Percentiles rank a stretch among this genome's conserved stretches.
Conservation (phyloP, 2,113 vertebrate species). For the Colaptes auratus region DNA sequence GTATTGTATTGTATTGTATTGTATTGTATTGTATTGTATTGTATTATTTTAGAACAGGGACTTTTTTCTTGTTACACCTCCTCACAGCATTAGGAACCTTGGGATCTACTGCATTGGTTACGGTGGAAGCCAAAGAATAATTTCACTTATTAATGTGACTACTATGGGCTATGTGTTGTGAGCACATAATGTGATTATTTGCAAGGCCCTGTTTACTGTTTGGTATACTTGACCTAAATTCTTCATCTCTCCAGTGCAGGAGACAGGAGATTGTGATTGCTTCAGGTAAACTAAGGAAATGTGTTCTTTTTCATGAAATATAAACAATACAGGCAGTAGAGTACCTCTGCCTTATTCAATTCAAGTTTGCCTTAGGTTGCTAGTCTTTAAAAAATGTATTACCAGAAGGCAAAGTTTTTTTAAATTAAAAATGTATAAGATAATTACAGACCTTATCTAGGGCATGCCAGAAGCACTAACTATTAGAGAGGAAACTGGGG, state of each 20-base stretch:
- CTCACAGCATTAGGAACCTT: background rate
- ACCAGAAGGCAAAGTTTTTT: background rate
- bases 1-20: too few relatives aligned
- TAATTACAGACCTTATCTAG: slow-evolving; percentile 1
- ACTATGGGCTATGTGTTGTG: background rate
- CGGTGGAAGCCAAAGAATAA: background rate
- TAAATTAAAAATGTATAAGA: slow-evolving; percentile 15
- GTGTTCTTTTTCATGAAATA: slow-evolving; percentile 22
- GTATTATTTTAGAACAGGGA: background rate
- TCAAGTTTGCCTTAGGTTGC: slow-evolving; percentile 1
- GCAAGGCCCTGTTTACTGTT: slow-evolving; percentile 36
- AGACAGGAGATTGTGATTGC: background rate
- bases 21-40: too few relatives aligned
- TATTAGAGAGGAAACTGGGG: background rate
- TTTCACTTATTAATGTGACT: background rate
- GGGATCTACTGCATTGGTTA: background rate
- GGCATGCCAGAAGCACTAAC: slow-evolving; percentile 2
- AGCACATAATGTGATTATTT: slow-evolving; percentile 19
- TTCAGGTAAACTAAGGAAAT: slow-evolving; percentile 8
- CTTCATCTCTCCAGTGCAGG: background rate
- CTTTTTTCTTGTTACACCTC: background rate
- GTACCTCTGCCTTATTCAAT: background rate
- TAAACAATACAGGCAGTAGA: background rate
- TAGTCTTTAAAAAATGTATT: background rate
- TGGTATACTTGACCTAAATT: slow-evolving; percentile 50